Percentiles rank a stretch among this genome's conserved stretches.
Evolutionary conservation across 2,888 invertebrate genomes (phyloP).

Genomic region (Auanema freiburgensis): DNA sequence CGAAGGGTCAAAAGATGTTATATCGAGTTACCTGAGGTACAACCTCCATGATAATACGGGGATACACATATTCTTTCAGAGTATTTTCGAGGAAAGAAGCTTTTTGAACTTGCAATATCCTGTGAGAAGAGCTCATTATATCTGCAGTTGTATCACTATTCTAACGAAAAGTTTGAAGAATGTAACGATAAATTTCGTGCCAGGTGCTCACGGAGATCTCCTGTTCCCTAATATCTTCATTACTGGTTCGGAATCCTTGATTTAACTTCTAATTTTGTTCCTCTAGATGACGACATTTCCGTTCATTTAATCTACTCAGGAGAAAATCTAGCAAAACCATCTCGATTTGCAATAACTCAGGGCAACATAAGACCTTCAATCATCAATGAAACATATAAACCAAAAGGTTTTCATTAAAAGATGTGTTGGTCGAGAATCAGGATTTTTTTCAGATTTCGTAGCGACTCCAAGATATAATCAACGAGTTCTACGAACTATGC

Average conservation of each 20-base stretch:
- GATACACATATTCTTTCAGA: conserved; percentile 7
- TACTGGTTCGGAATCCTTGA: conserved; percentile 1
- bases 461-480: conserved; percentile 8
- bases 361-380: conserved; percentile 8
- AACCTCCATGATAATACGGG: no score
- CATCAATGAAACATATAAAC: background rate
- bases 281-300: conserved; percentile 4
- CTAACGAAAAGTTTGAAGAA: conserved; percentile 4
- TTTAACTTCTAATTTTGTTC: background rate
- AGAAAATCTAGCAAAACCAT: background rate
- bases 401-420: background rate
- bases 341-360: background rate
- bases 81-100: conserved; percentile 22
- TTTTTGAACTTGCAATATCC: conserved; percentile 28
- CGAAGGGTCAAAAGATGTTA: no score
- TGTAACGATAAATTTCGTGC: background rate
- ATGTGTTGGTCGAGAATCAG: background rate
- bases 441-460: background rate
- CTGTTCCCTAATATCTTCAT: conserved; percentile 4
- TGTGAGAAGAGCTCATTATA: conserved; percentile 23
- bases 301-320: background rate
- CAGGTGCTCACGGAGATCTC: background rate
- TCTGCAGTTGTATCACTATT: conserved; percentile 15
- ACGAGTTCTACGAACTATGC: conserved; percentile 5
- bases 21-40: no score